A percentile compares a stretch with the other conserved stretches of the same genome.
Conservation (phyloP, 2,888 invertebrate species). For the Sericinus montela region DNA sequence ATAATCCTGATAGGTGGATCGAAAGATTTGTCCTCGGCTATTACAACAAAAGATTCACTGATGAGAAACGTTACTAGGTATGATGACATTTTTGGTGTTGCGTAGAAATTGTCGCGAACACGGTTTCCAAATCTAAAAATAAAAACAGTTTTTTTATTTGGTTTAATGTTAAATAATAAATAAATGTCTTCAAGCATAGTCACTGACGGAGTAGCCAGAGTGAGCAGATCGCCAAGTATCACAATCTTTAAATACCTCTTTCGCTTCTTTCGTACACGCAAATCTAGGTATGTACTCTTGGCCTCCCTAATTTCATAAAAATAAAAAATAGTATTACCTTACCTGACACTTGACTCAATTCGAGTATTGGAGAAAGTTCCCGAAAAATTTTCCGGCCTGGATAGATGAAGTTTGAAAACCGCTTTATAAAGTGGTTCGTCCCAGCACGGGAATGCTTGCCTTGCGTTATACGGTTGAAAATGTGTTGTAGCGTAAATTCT, state of each 20-base stretch:
- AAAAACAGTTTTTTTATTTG: too few relatives aligned
- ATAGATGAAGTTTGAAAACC: constrained; percentile 83
- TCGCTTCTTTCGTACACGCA: too few relatives aligned
- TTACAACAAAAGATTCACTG: constrained; percentile 61
- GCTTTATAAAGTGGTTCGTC: constrained; percentile 92
- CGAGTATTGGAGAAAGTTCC: constrained; percentile 82
- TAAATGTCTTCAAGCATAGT: too few relatives aligned
- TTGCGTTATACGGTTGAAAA: constrained; percentile 88
- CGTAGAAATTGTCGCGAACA: constrained; percentile 54
- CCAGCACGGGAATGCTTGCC: constrained; percentile 92
- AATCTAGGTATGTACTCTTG: too few relatives aligned
- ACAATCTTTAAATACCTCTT: too few relatives aligned
- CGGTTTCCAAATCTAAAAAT: constrained; percentile 37
- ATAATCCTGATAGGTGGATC: constrained; percentile 62
- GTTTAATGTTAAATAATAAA: too few relatives aligned
- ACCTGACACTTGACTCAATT: constrained; percentile 37
- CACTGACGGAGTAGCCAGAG: too few relatives aligned
- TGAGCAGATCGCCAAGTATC: too few relatives aligned
- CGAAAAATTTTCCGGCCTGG: constrained; percentile 68
- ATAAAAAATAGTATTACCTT: too few relatives aligned
- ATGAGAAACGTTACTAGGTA: constrained; percentile 93
- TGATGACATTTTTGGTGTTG: constrained; percentile 86
- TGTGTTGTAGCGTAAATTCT: constrained; percentile 82
- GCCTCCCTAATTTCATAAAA: too few relatives aligned
- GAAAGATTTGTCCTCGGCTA: constrained; percentile 51